phyloP scores from a whole-genome alignment of 2,797 vertebrate species.

The Moxostoma hubbsi region DNA sequence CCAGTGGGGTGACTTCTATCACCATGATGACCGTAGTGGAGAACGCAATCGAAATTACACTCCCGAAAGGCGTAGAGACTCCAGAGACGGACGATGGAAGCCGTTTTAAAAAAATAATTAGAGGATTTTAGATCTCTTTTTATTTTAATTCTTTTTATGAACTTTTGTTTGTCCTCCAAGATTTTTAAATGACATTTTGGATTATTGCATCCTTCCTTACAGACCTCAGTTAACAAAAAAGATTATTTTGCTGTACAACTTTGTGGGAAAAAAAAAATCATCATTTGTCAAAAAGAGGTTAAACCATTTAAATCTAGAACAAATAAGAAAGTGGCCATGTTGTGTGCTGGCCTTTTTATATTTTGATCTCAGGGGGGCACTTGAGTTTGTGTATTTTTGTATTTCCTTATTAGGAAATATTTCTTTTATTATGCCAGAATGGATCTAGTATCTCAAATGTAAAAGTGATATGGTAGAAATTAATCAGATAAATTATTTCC shows the following conservation, averaged over 20 bases:
- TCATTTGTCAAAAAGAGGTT: no score
- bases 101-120: slow-evolving; percentile 70
- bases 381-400: slow-evolving; percentile 7
- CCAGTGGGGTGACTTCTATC: slow-evolving; percentile 74
- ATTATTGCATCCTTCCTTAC: neutral
- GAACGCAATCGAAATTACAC: slow-evolving; percentile 76
- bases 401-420: slow-evolving; percentile 6
- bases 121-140: neutral
- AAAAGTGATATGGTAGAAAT: neutral
- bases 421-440: neutral
- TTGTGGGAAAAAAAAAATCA: no score
- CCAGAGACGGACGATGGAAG: slow-evolving; percentile 76
- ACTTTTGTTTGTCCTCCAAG: neutral
- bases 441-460: neutral
- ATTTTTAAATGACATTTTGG: neutral
- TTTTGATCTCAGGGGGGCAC: slow-evolving; percentile 7
- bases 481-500: neutral
- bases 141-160: slow-evolving; percentile 22
- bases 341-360: neutral
- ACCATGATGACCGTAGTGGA: slow-evolving; percentile 76
- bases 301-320: neutral
- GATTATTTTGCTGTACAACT: neutral
- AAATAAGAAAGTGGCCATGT: neutral
- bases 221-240: neutral
- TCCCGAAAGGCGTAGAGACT: slow-evolving; percentile 69